Evolutionary conservation across 2,888 invertebrate genomes (phyloP).

Genomic region (Trachelus stipa): DNA sequence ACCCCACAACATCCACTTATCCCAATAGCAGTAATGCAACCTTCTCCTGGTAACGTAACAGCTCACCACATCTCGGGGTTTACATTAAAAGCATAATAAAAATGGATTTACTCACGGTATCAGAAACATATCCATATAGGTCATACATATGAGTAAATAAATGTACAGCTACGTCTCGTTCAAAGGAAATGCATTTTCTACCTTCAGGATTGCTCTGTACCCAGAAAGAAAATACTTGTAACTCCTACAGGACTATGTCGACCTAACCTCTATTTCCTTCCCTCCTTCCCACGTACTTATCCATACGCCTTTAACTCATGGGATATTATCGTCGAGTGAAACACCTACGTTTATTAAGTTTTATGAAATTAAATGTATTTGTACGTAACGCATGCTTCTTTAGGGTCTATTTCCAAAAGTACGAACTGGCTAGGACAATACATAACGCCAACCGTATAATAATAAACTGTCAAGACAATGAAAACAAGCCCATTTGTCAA

Average conservation of each 20-base stretch:
- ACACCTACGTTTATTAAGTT: no score
- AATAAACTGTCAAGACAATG: slow-evolving; percentile 13
- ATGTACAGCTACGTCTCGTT: not conserved
- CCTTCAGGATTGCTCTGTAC: not conserved
- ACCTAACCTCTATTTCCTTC: not conserved
- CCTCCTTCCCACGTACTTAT: not conserved
- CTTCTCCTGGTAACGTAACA: not conserved
- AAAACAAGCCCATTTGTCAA: slow-evolving; percentile 41
- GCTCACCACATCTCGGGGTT: not conserved
- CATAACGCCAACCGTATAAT: not conserved
- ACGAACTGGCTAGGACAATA: not conserved
- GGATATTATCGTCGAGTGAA: not conserved
- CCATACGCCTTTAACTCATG: not conserved
- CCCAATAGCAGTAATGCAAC: not conserved
- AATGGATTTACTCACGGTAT: not conserved
- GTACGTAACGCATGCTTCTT: not conserved
- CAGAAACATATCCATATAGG: not conserved
- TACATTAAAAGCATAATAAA: not conserved
- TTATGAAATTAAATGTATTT: no score
- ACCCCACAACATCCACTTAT: not conserved
- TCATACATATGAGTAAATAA: not conserved
- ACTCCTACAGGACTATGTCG: not conserved
- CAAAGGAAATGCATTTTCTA: not conserved
- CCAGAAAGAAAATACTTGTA: not conserved
- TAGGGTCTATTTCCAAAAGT: not conserved